Percentiles rank a stretch among this genome's conserved stretches.
These are phyloP conservation scores for Capitella teleta DNA, from an alignment of 1,140 invertebrate genomes.

Conservation along the genomic window DNA sequence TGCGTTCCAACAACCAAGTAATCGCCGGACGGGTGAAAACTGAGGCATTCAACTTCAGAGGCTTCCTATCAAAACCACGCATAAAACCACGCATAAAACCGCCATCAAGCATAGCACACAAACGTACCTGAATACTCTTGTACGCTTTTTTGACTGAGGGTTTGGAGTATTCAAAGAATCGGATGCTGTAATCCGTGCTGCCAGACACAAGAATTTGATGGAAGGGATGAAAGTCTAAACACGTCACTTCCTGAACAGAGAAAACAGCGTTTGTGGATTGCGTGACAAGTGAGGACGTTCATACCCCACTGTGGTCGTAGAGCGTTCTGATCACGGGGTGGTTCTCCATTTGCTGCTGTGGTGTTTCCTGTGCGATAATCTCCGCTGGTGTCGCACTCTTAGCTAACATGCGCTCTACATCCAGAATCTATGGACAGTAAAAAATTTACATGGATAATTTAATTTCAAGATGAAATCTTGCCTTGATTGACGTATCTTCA, in stretches of 20 bases:
- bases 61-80: slow-evolving; percentile 56
- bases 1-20: slow-evolving; percentile 85
- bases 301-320: slow-evolving; percentile 87
- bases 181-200: slow-evolving; percentile 82
- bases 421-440: slow-evolving; percentile 59
- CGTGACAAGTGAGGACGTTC: neutral
- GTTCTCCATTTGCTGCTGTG: slow-evolving; percentile 69
- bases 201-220: slow-evolving; percentile 83
- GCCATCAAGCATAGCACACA: slow-evolving; percentile 1
- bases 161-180: slow-evolving; percentile 96
- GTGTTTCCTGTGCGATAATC: slow-evolving; percentile 58
- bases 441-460: neutral
- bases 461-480: slow-evolving; percentile 25
- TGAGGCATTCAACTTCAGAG: slow-evolving; percentile 73
- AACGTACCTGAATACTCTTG: slow-evolving; percentile 65
- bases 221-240: slow-evolving; percentile 86
- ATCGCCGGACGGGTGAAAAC: slow-evolving; percentile 91
- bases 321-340: slow-evolving; percentile 96
- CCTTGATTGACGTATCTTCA: slow-evolving; percentile 94
- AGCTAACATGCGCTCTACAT: slow-evolving; percentile 90
- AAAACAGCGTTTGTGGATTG: neutral
- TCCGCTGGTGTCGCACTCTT: slow-evolving; percentile 51
- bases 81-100: neutral
- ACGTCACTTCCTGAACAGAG: slow-evolving; percentile 69
- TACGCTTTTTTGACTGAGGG: slow-evolving; percentile 95